A percentile compares a stretch with the other conserved stretches of the same genome.
Conservation (phyloP, 2,113 vertebrate species). For the Gyps fulvus region DNA sequence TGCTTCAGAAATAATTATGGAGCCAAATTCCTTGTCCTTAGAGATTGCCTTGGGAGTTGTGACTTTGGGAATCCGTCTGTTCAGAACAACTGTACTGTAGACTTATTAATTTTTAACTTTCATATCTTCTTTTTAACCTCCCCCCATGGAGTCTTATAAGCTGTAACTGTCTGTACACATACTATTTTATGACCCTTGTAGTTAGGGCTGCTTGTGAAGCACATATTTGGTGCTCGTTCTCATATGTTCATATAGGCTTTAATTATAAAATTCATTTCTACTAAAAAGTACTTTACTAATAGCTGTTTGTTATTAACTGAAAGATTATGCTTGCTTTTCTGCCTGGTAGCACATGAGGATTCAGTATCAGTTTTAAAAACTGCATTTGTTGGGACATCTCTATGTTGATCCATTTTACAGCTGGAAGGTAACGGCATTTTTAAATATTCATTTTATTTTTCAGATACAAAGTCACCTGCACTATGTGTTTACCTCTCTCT, state of each 20-base stretch:
- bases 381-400: constrained; percentile 16
- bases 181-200: background rate
- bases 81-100: background rate
- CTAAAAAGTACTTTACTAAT: background rate
- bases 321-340: background rate
- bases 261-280: constrained; percentile 13
- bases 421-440: constrained; percentile 34
- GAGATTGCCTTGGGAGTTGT: background rate
- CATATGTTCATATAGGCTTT: background rate
- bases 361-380: constrained; percentile 14
- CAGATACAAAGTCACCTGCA: constrained; percentile 63
- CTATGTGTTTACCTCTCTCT: constrained; percentile 8
- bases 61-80: background rate
- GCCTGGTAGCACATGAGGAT: background rate
- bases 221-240: background rate
- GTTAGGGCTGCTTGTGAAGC: background rate
- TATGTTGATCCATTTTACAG: constrained; percentile 14
- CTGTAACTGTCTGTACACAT: background rate
- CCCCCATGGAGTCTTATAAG: background rate
- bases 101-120: constrained; percentile 36
- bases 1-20: background rate
- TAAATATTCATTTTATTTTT: constrained; percentile 67
- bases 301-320: background rate
- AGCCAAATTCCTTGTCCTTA: background rate
- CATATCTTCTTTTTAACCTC: background rate